phyloP scores from a whole-genome alignment of 2,888 invertebrate species.

The Chloroclysta siterata region DNA sequence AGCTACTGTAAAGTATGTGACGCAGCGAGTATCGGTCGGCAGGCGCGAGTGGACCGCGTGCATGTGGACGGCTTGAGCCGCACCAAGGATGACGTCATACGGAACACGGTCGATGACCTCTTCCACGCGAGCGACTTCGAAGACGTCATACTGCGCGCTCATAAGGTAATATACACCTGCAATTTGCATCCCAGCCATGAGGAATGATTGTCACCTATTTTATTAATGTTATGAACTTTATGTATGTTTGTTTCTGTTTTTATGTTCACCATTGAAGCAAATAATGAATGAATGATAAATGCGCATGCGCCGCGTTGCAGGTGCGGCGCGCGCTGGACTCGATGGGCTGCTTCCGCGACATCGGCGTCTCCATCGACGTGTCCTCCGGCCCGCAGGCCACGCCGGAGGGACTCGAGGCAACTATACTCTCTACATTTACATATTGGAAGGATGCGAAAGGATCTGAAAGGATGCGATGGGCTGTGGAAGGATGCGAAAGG shows the following conservation, averaged over 20 bases:
- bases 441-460: too few relatives aligned
- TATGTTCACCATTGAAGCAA: too few relatives aligned
- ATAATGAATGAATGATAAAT: too few relatives aligned
- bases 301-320: too few relatives aligned
- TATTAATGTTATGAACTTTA: neutral
- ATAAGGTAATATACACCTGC: conserved; percentile 77
- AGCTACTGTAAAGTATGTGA: too few relatives aligned
- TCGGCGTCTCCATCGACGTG: conserved; percentile 94
- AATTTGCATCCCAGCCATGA: too few relatives aligned
- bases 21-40: conserved; percentile 30
- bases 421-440: too few relatives aligned
- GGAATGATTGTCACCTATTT: too few relatives aligned
- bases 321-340: conserved; percentile 91
- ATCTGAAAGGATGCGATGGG: too few relatives aligned
- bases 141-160: conserved; percentile 90
- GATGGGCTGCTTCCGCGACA: conserved; percentile 95
- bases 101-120: conserved; percentile 91
- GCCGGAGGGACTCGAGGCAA: conserved; percentile 92
- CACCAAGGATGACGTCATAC: conserved; percentile 95
- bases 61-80: conserved; percentile 93
- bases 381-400: conserved; percentile 90
- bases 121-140: conserved; percentile 94
- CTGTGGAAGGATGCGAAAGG: too few relatives aligned
- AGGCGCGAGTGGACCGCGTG: conserved; percentile 94
- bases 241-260: neutral